These are phyloP conservation scores for Styela clava DNA, from an alignment of 23 tunicate species.

Conservation along the genomic window DNA sequence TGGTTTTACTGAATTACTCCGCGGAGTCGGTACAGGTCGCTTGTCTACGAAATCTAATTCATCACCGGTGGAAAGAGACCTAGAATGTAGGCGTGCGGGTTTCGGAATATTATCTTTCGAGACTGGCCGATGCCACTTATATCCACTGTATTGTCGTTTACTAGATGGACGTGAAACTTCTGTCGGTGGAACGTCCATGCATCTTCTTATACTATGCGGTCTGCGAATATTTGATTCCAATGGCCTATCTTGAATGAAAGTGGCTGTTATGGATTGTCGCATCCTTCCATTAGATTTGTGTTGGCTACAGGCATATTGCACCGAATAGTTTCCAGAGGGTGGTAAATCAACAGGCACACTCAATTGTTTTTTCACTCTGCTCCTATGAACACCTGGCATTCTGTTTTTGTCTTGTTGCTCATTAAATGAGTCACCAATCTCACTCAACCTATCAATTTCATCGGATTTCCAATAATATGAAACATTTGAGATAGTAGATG, in stretches of 20 bases:
- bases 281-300: slow-evolving; percentile 15
- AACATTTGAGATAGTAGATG: background rate
- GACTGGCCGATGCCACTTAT: background rate
- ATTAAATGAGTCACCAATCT: background rate
- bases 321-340: slow-evolving; percentile 14
- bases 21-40: background rate
- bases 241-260: slow-evolving; percentile 26
- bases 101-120: background rate
- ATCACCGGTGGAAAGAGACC: slow-evolving; percentile 38
- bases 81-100: slow-evolving; percentile 13
- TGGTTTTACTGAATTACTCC: background rate
- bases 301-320: slow-evolving; percentile 7
- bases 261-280: slow-evolving; percentile 22
- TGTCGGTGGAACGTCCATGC: slow-evolving; percentile 26
- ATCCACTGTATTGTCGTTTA: background rate
- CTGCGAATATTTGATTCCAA: background rate
- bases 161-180: background rate
- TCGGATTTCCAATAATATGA: slow-evolving; percentile 24
- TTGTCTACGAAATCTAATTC: background rate
- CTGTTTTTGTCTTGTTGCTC: background rate
- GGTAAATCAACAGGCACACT: slow-evolving; percentile 11
- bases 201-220: slow-evolving; percentile 21
- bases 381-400: background rate
- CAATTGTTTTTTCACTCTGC: background rate
- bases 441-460: slow-evolving; percentile 12